Base-by-base conservation (phyloP, 1,140 invertebrate genomes). In the Chelonus insularis region DNA sequence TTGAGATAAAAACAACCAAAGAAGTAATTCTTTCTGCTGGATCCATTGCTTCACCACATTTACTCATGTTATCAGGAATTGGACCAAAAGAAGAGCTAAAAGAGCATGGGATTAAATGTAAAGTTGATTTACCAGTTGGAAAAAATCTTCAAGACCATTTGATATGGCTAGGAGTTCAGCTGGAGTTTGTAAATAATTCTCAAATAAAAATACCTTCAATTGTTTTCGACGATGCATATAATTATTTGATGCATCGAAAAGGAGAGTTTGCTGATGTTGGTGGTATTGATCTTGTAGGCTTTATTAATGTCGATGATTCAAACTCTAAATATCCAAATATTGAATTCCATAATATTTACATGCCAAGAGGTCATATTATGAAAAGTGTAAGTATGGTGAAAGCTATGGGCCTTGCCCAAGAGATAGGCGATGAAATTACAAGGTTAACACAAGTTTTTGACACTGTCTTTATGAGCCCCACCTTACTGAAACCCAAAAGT, bases 51-150 rank as follows among this genome's bases (percentile, higher is more conserved):
- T 84, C 85, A 39, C 87, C 89, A 0, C 83, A 88, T 68, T 65
- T 92, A 9, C 67, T 92, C 5, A 88, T 91, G 85, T 68, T 91
- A 1, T 90, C 88, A 16, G 90, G 90, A 11, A 85, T 92, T 34
- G 90, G 90, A 18, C 89, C 88, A 5, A 84, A 82, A 54, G 12
- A 37, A 0, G 12, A 55, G 4, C 71, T 95, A 1, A 68, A 84
- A 25, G 78, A 85, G 60, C 68, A 85, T 21, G 83, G 83, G 14
- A 86, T 90, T 21, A 73, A 82, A 2, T 64, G 78, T 0, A 36
- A 88, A 1, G 65, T 77, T 1, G 82, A 89, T 72, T 83, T 90
- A 52, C 83, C 85, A 0, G 87, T 88, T 1, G 88, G 87, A 4
- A 57, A 83, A 32, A 85, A 86, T 70, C 82, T 88, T 52, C 85